These are phyloP conservation scores for Channa maculata DNA, from an alignment of 2,113 vertebrate genomes.

Conservation along the genomic window DNA sequence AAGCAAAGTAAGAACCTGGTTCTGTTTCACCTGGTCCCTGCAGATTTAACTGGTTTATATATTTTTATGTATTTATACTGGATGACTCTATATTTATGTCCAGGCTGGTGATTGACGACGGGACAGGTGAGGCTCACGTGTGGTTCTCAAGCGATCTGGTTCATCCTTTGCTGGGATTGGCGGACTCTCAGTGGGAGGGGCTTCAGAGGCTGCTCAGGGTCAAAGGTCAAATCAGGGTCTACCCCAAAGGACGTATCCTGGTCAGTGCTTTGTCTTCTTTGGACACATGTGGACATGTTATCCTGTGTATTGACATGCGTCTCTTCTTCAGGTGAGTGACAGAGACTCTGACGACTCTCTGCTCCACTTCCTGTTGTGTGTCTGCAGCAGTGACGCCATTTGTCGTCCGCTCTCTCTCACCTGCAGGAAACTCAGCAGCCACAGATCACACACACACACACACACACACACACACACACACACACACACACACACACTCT, in stretches of 20 bases:
- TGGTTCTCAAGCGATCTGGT: slow-evolving; percentile 80
- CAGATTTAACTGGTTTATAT: neutral
- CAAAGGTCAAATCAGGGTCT: slow-evolving; percentile 81
- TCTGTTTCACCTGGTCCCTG: too few relatives aligned
- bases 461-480: slow-evolving; percentile 30
- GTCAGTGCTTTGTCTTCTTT: slow-evolving; percentile 62
- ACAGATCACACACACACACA: slow-evolving; percentile 2
- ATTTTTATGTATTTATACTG: neutral
- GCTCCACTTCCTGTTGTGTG: slow-evolving; percentile 71
- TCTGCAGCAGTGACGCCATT: slow-evolving; percentile 65
- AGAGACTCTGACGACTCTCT: slow-evolving; percentile 67
- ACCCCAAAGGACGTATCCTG: slow-evolving; percentile 73
- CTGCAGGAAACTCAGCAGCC: slow-evolving; percentile 63
- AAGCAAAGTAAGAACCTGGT: slow-evolving; percentile 64
- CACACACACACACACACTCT: slow-evolving; percentile 8
- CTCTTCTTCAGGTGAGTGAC: slow-evolving; percentile 66
- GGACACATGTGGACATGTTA: neutral
- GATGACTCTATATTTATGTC: neutral
- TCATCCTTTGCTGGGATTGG: slow-evolving; percentile 80
- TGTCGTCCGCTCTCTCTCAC: slow-evolving; percentile 72
- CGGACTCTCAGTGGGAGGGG: slow-evolving; percentile 84
- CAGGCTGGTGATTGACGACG: slow-evolving; percentile 87
- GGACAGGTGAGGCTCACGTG: slow-evolving; percentile 86
- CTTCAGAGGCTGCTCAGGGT: slow-evolving; percentile 82
- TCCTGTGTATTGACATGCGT: neutral